Evolutionary conservation across 1,140 invertebrate species (phyloP), one percentile per base, ranked within the genome.

Genomic region (Drosophila paulistorum): DNA sequence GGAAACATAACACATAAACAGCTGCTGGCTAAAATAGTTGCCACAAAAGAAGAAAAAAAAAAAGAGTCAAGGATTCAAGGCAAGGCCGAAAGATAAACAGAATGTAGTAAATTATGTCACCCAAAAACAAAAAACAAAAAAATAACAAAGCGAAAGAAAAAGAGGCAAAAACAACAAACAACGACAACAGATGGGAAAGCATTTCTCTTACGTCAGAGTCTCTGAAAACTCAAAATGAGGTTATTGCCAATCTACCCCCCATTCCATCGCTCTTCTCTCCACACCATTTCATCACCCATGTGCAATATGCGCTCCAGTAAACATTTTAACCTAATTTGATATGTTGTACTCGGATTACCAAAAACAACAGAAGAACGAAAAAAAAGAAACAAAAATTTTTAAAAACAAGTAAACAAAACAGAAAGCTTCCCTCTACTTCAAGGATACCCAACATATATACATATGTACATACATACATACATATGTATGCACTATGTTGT

Each of bases 311-410:
- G 60, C 67, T 69, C 65, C 62, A 71, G 79, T 82, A 68, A 71
- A 65, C 70, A 74, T 79, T 79, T 79, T 79, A 78, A 78, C 75
- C 75, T 78, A 78, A 78, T 78, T 78, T 78, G 68, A 65, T 71
- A 76, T 65, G 30, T 65, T 68, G 45, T 60, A 57, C 74, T 77
- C 74, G 30, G 51, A 77, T 77, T 77, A 77, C 75, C 74, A 39
- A 59, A 59, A 77, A 60, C 69, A 63, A 48, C 58, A 64, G 23
- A 39, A 23, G 13, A 39, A 39, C 37, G 10, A 13, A 39, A 39
- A 11, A 39, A 39, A 39, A 4, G 3, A 39, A 39, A 39, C 10
- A 39, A 39, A 63, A 11, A 30, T 7, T 30, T 30, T 30, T 30
- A 30, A 39, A 48, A 58, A 64, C 17, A 39, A 23, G 14, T 57